Conservation (phyloP, 2,888 invertebrate genomes). For the Kuschelorhynchus macadamiae region DNA sequence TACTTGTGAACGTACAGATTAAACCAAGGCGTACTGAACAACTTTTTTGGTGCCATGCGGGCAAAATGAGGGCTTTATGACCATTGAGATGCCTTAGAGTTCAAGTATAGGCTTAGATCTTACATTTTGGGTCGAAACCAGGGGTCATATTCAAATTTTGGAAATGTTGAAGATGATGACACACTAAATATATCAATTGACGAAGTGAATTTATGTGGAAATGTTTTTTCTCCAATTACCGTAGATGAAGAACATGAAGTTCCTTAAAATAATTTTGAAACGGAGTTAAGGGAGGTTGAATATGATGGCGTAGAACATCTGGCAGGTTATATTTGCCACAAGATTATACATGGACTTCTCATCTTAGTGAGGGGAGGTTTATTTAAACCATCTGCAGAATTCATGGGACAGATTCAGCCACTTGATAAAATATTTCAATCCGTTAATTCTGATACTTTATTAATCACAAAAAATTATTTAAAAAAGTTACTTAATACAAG, state of each 20-base stretch:
- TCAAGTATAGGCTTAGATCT: background rate
- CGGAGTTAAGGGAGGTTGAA: background rate
- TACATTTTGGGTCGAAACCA: background rate
- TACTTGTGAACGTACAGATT: conserved; percentile 15
- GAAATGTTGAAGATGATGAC: conserved; percentile 8
- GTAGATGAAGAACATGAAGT: background rate
- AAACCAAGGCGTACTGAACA: conserved; percentile 1
- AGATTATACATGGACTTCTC: background rate
- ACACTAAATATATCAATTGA: background rate
- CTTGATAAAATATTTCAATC: conserved; percentile 22
- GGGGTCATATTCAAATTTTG: background rate
- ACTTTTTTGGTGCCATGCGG: background rate
- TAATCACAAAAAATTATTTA: conserved; percentile 13
- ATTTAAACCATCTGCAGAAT: conserved; percentile 24
- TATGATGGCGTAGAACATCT: background rate
- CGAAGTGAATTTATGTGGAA: conserved; percentile 4
- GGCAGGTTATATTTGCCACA: conserved; percentile 10
- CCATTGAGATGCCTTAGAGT: background rate
- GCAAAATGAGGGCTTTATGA: background rate
- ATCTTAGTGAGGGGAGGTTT: conserved; percentile 33
- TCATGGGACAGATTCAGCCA: conserved; percentile 19
- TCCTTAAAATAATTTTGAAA: background rate
- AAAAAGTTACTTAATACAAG: conserved; percentile 7
- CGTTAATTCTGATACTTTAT: conserved; percentile 8
- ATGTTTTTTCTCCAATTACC: background rate